Percentiles rank a stretch among this genome's conserved stretches.
Evolutionary conservation across 2,113 vertebrate genomes (phyloP).

Genomic region (Pipa parva): DNA sequence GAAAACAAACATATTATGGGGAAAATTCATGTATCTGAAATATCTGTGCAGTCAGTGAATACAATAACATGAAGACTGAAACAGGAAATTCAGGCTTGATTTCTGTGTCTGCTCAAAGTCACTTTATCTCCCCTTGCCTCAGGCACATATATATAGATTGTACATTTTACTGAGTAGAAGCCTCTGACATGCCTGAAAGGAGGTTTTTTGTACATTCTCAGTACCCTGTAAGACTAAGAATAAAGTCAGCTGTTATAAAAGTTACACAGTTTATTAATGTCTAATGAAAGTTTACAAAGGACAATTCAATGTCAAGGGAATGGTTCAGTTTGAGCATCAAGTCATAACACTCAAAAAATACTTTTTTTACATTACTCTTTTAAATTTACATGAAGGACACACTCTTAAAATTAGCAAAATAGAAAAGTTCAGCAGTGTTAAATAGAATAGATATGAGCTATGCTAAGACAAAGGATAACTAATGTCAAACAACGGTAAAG

Average conservation of each 20-base stretch:
- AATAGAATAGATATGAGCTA: too few relatives aligned
- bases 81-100: not conserved
- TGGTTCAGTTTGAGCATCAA: too few relatives aligned
- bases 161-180: not conserved
- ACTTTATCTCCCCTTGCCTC: not conserved
- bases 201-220: not conserved
- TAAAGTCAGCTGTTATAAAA: not conserved
- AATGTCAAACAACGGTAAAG: too few relatives aligned
- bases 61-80: not conserved
- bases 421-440: too few relatives aligned
- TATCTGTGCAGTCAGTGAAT: not conserved
- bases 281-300: not conserved
- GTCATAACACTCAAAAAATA: too few relatives aligned
- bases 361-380: too few relatives aligned
- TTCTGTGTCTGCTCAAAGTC: conserved; percentile 1
- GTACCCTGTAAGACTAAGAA: not conserved
- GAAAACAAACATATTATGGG: not conserved
- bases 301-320: not conserved
- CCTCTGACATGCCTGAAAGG: not conserved
- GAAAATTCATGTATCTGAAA: not conserved
- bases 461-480: too few relatives aligned
- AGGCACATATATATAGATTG: not conserved
- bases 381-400: too few relatives aligned
- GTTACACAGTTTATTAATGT: not conserved
- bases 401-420: too few relatives aligned